Evolutionary conservation across 1,140 invertebrate genomes (phyloP), one percentile per base, ranked within the genome.

Genomic region (Drosophila pachea): DNA sequence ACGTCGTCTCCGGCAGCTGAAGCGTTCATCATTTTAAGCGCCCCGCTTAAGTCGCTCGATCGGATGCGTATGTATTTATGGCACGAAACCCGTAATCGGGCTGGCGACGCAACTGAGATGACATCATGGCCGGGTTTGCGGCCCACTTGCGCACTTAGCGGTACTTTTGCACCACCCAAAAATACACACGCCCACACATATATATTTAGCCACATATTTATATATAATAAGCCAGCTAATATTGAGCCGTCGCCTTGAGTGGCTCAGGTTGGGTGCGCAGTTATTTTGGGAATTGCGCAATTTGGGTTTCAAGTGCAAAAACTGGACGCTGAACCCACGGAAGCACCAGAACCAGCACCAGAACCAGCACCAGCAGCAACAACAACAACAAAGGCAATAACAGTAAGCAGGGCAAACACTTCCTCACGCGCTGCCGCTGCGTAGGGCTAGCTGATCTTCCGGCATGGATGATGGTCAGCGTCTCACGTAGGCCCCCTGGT

Each of bases 281-380:
- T 70, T 83, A 76, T 79, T 84, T 84, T 50, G 63, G 73, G 79
- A 79, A 83, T 64, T 84, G 76, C 79, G 79, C 78, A 84, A 83
- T 83, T 84, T 83, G 79, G 79, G 79, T 83, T 76, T 83, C 79
- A 83, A 83, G 79, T 84, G 83, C 81, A 83, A 84, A 79, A 84
- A 66, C 79, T 68, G 79, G 68, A 62, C 79, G 68, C 79, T 83
- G 79, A 83, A 83, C 79, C 66, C 66, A 52, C 12, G 16, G 29
- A 43, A 45, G 58, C 63, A 63, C 31, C 50, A 67, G 7, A 38
- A 40, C 36, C 59, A 54, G 16, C 61, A 42, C n/a, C n/a, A n/a
- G n/a, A n/a, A n/a, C n/a, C n/a, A n/a, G 38, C 29, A 43, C 31
- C 6, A 11, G 31, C 8, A 74, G 4, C 14, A 60, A 36, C 56